Conservation (phyloP, 2,888 invertebrate genomes). For the Halictus quadricinctus region DNA sequence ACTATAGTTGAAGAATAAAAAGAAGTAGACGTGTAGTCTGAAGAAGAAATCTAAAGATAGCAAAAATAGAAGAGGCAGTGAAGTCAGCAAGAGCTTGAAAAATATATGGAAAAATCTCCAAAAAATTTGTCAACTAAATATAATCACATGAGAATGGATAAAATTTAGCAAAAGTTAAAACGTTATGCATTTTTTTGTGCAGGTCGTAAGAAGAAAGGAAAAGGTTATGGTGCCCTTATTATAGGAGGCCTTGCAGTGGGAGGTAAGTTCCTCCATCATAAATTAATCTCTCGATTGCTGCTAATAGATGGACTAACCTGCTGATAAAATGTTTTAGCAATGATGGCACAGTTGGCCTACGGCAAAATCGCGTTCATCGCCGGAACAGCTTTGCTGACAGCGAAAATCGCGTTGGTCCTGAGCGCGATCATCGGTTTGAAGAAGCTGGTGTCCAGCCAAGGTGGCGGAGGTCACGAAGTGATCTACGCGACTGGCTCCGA, state of each 20-base stretch:
- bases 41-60: too few species aligned
- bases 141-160: too few species aligned
- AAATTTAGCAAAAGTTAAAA: neutral
- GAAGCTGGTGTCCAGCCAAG: slow-evolving; percentile 84
- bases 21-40: too few species aligned
- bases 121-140: too few species aligned
- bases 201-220: slow-evolving; percentile 83
- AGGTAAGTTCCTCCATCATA: slow-evolving; percentile 71
- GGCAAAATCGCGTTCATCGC: slow-evolving; percentile 88
- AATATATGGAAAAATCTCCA: too few species aligned
- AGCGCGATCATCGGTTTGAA: slow-evolving; percentile 87
- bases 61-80: too few species aligned
- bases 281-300: too few species aligned
- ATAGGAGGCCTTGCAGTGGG: slow-evolving; percentile 86
- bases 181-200: neutral
- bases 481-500: slow-evolving; percentile 84
- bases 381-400: slow-evolving; percentile 87
- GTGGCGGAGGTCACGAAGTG: slow-evolving; percentile 83
- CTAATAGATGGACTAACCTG: neutral
- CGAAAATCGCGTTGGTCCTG: slow-evolving; percentile 86
- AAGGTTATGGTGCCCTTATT: slow-evolving; percentile 83
- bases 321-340: slow-evolving; percentile 76
- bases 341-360: slow-evolving; percentile 87
- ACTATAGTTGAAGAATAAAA: too few species aligned
- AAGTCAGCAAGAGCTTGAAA: too few species aligned